phyloP scores from a whole-genome alignment of 2,888 invertebrate species.

The Ischnura elegans region DNA sequence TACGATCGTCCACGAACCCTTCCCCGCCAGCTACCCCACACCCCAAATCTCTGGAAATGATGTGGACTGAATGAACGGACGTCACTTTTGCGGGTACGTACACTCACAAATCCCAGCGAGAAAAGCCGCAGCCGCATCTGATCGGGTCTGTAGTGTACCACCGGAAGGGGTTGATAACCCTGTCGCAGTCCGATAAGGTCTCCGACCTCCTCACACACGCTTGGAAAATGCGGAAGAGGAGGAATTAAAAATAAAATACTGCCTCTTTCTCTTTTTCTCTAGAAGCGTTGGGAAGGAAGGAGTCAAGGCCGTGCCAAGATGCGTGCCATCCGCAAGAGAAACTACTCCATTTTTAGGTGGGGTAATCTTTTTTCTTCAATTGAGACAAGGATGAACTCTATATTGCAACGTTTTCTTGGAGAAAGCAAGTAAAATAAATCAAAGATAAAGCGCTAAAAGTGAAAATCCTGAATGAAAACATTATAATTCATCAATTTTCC shows the following conservation, averaged over 20 bases:
- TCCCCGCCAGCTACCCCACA: too few species aligned
- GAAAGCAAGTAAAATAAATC: too few species aligned
- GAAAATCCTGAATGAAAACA: too few species aligned
- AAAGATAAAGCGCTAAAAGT: too few species aligned
- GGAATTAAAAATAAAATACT: neutral
- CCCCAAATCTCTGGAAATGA: neutral
- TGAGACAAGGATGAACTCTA: too few species aligned
- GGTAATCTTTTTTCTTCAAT: neutral
- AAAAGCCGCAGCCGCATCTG: neutral
- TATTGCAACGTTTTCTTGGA: too few species aligned
- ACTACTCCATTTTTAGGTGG: neutral
- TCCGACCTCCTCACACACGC: neutral
- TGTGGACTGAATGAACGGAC: neutral
- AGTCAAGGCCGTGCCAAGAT: neutral
- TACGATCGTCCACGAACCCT: too few species aligned
- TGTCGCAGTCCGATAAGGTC: neutral
- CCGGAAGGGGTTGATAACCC: too few species aligned
- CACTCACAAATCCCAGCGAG: too few species aligned
- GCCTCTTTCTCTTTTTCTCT: too few species aligned
- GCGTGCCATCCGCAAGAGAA: neutral
- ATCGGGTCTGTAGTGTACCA: neutral
- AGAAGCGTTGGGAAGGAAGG: neutral
- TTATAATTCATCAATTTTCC: too few species aligned
- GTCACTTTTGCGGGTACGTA: too few species aligned
- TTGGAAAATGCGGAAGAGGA: neutral